A percentile compares a stretch with the other conserved stretches of the same genome.
Evolutionary conservation across 2,113 vertebrate species (phyloP).

Genomic region (Xenopus tropicalis): UCB_Xtro_10.0 CM004445.2:67717001-67717500

Average conservation of each 20-base stretch:
- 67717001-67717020: conserved; percentile 52
- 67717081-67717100: conserved; percentile 64
- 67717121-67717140: conserved; percentile 74
- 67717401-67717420: conserved; percentile 80
- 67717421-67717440: conserved; percentile 85
- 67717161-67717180: conserved; percentile 78
- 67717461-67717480: conserved; percentile 87
- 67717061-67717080: conserved; percentile 66
- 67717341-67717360: conserved; percentile 87
- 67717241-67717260: conserved; percentile 73
- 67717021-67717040: conserved; percentile 56
- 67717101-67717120: conserved; percentile 73
- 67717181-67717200: conserved; percentile 85
- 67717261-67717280: conserved; percentile 80
- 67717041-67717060: conserved; percentile 57
- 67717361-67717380: conserved; percentile 93
- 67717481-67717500: conserved; percentile 86
- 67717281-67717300: conserved; percentile 87
- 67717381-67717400: conserved; percentile 99
- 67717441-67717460: conserved; percentile 93
- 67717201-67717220: conserved; percentile 87
- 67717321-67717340: conserved; percentile 75
- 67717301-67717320: conserved; percentile 92
- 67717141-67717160: conserved; percentile 76
- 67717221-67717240: conserved; percentile 73